phyloP scores from a whole-genome alignment of 2,888 invertebrate genomes.

The Lycophotia porphyrea region DNA sequence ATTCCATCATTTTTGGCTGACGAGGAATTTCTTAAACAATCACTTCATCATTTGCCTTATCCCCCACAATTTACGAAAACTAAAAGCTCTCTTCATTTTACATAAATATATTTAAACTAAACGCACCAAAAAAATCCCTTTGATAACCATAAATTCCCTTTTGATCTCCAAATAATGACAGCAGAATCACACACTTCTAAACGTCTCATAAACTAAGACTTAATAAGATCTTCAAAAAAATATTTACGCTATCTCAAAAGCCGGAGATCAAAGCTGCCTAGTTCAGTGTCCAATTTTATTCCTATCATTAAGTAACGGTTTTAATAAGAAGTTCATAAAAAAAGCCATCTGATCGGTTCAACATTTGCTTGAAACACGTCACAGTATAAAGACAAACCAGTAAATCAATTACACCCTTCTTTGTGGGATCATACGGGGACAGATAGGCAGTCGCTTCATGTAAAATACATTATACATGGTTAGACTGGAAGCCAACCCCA shows the following conservation, averaged over 20 bases:
- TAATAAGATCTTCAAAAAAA: conserved; percentile 38
- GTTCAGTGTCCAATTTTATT: conserved; percentile 43
- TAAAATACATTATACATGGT: too few relatives aligned
- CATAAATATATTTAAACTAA: neutral
- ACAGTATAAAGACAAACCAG: neutral
- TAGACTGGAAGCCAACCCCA: too few relatives aligned
- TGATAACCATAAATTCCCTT: conserved; percentile 27
- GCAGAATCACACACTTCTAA: conserved; percentile 24
- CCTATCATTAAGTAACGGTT: conserved; percentile 37
- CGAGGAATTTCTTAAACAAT: neutral
- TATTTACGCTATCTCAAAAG: conserved; percentile 47
- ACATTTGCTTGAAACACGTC: conserved; percentile 44
- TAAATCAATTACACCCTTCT: neutral
- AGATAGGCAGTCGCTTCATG: too few relatives aligned
- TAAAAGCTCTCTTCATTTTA: neutral
- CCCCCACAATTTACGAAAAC: neutral
- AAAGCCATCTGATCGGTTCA: conserved; percentile 50
- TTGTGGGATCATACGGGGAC: neutral
- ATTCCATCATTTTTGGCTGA: neutral
- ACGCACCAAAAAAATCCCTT: conserved; percentile 15
- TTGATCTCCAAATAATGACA: conserved; percentile 47
- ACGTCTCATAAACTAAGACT: conserved; percentile 19
- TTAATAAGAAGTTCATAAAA: conserved; percentile 43
- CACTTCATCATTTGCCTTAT: neutral
- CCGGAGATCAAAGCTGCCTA: conserved; percentile 53